Conservation (phyloP, 2,797 vertebrate species). For the Urophycis tenuis region DNA sequence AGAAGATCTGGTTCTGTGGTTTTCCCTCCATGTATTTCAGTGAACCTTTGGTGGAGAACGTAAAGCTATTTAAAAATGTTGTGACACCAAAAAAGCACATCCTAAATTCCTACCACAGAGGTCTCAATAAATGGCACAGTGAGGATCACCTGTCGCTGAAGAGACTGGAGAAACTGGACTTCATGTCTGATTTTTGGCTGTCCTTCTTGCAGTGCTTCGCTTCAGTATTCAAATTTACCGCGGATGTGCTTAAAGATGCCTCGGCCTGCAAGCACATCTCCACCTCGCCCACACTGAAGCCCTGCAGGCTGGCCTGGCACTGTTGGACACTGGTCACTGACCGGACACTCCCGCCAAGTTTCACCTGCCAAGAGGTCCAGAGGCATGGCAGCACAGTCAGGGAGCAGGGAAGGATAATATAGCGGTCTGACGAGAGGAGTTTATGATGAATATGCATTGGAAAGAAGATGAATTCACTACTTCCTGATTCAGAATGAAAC, state of each 20-base stretch:
- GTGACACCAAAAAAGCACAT: neutral
- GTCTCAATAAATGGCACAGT: neutral
- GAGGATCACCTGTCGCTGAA: slow-evolving; percentile 71
- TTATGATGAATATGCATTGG: neutral
- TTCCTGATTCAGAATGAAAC: neutral
- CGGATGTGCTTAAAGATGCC: slow-evolving; percentile 57
- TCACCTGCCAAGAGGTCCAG: slow-evolving; percentile 49
- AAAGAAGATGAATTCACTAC: neutral
- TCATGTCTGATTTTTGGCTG: slow-evolving; percentile 51
- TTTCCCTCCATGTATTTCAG: slow-evolving; percentile 67
- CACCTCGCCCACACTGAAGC: slow-evolving; percentile 68
- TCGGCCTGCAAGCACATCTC: slow-evolving; percentile 72
- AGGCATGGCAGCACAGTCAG: neutral
- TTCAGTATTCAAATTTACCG: neutral
- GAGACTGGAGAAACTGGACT: slow-evolving; percentile 71
- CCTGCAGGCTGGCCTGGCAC: slow-evolving; percentile 71
- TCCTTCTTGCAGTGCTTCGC: slow-evolving; percentile 64
- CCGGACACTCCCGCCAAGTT: slow-evolving; percentile 70
- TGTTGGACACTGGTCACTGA: slow-evolving; percentile 78
- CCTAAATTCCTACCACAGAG: neutral
- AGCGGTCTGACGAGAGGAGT: neutral
- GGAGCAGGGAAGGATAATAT: neutral
- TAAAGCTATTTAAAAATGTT: neutral
- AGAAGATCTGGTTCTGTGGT: slow-evolving; percentile 70
- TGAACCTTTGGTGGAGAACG: slow-evolving; percentile 54